A percentile compares a stretch with the other conserved stretches of the same genome.
phyloP scores from a whole-genome alignment of 2,113 vertebrate genomes.

The Ophthalmolycus amberensis region DNA sequence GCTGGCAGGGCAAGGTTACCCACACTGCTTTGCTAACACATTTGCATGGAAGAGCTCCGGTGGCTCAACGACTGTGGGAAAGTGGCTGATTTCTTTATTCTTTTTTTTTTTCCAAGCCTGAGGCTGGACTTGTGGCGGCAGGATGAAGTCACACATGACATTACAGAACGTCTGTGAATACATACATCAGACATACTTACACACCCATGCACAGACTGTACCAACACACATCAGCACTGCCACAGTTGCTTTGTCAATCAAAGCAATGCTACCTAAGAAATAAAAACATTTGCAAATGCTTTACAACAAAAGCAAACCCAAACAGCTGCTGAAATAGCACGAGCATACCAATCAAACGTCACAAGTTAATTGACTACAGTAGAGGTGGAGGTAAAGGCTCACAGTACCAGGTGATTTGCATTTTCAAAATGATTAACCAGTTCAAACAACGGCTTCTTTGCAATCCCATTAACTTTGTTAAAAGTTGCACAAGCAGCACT shows the following conservation, averaged over 20 bases:
- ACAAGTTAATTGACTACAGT: background rate
- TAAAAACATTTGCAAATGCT: background rate
- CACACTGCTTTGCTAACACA: conserved; percentile 62
- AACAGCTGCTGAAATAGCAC: background rate
- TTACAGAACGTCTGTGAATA: background rate
- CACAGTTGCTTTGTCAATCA: background rate
- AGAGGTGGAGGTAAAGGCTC: background rate
- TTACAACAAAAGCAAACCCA: conserved; percentile 11
- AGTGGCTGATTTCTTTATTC: background rate
- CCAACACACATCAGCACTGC: background rate
- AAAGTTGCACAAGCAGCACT: conserved; percentile 78
- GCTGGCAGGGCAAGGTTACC: conserved; percentile 73
- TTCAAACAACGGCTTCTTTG: conserved; percentile 48
- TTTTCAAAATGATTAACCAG: conserved; percentile 58
- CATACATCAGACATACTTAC: background rate
- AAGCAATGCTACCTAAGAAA: background rate
- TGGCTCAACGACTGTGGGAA: conserved; percentile 49
- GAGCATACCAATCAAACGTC: background rate
- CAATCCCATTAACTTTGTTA: conserved; percentile 73
- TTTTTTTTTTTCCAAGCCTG: background rate
- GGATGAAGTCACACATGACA: conserved; percentile 25
- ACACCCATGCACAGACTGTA: background rate
- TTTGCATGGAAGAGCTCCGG: conserved; percentile 71
- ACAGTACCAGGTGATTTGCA: conserved; percentile 16
- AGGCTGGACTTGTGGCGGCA: conserved; percentile 4